phyloP scores from a whole-genome alignment of 2,888 invertebrate species.

The Tigriopus californicus region DNA sequence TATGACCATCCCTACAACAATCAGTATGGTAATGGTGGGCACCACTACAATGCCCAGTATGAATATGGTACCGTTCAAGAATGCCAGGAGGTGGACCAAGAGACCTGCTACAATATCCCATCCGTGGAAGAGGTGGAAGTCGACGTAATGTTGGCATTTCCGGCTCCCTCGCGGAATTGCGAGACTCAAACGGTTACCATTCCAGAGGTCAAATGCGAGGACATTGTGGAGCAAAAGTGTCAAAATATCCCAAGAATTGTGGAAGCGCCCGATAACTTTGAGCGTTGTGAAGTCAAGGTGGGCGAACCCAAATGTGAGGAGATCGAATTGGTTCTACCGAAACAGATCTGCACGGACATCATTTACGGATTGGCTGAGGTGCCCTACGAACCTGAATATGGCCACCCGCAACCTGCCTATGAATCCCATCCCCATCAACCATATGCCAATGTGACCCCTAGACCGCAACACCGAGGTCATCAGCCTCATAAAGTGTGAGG shows the following conservation, averaged over 20 bases:
- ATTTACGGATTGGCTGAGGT: conserved; percentile 4
- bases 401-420: background rate
- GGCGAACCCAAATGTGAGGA: background rate
- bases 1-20: background rate
- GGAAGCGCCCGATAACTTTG: background rate
- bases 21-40: background rate
- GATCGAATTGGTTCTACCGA: background rate
- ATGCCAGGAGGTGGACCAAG: background rate
- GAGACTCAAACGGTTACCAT: background rate
- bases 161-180: background rate
- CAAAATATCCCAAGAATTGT: background rate
- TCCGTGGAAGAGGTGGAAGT: background rate
- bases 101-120: background rate
- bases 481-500: too few relatives aligned
- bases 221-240: background rate
- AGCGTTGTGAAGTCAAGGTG: background rate
- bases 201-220: background rate
- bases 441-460: too few relatives aligned
- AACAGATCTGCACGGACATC: background rate
- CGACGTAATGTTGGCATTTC: background rate
- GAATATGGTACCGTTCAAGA: background rate
- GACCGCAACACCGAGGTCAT: too few relatives aligned
- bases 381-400: background rate
- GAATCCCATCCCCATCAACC: too few relatives aligned
- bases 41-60: too few relatives aligned